Evolutionary conservation across 2,888 invertebrate species (phyloP).

Genomic region (Oxyscelio sp.): DNA sequence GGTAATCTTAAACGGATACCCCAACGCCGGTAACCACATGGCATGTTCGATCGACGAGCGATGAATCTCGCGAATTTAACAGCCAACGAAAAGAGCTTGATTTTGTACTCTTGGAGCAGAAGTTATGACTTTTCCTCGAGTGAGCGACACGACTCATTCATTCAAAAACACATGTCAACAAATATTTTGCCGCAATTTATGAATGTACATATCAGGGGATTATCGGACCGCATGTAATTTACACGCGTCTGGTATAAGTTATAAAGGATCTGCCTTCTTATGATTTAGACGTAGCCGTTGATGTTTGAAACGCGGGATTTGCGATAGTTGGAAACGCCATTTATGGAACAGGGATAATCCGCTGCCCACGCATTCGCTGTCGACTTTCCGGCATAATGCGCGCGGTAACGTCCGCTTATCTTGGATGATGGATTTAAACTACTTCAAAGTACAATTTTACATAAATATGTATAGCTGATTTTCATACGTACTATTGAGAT

Average conservation of each 20-base stretch:
- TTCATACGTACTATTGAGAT: too few relatives aligned
- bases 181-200: conserved; percentile 43
- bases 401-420: too few relatives aligned
- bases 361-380: too few relatives aligned
- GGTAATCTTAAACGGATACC: conserved; percentile 85
- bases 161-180: conserved; percentile 42
- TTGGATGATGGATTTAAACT: too few relatives aligned
- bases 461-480: too few relatives aligned
- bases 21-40: conserved; percentile 85
- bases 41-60: conserved; percentile 66
- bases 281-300: conserved; percentile 33
- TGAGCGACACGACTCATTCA: not conserved
- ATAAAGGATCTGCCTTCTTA: conserved; percentile 20
- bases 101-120: too few relatives aligned
- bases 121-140: too few relatives aligned
- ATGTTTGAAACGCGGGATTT: conserved; percentile 29
- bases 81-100: not conserved
- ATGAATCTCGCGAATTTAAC: conserved; percentile 17
- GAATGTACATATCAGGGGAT: conserved; percentile 22
- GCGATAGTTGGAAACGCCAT: too few relatives aligned
- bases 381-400: too few relatives aligned
- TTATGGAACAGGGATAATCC: too few relatives aligned
- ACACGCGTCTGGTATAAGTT: conserved; percentile 33
- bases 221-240: conserved; percentile 33
- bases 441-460: too few relatives aligned